Conservation (phyloP, 2,797 vertebrate species). For the Mormyrus proboscirostris region DNA sequence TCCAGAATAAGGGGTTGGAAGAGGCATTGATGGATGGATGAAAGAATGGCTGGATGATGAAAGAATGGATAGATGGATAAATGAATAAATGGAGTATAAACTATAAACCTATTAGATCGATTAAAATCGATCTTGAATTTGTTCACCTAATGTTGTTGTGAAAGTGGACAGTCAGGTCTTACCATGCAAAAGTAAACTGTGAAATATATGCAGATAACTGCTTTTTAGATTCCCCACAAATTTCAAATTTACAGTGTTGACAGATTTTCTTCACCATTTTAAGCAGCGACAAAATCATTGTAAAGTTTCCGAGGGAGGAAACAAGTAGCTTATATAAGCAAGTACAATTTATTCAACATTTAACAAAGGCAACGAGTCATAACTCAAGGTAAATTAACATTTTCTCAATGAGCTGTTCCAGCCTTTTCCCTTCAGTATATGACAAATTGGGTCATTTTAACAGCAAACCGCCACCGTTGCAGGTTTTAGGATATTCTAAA, state of each 20-base stretch:
- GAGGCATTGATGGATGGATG: neutral
- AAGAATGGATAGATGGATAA: neutral
- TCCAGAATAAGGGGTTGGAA: neutral
- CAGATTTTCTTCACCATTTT: neutral
- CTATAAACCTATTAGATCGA: neutral
- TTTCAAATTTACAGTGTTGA: neutral
- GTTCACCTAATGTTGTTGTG: neutral
- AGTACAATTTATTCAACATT: conserved; percentile 15
- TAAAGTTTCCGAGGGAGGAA: neutral
- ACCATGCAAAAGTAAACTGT: neutral
- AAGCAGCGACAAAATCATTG: neutral
- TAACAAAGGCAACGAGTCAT: conserved; percentile 11
- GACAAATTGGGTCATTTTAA: conserved; percentile 16
- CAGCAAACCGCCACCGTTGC: conserved; percentile 3
- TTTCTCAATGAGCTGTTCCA: neutral
- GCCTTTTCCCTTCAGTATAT: neutral
- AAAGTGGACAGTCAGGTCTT: neutral
- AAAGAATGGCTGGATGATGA: neutral
- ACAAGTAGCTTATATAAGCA: neutral
- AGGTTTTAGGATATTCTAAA: conserved; percentile 21
- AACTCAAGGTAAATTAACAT: conserved; percentile 20
- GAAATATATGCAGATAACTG: neutral
- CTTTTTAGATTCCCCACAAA: neutral
- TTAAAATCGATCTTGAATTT: neutral
- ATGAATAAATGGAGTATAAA: neutral